Evolutionary conservation across 64 coral and sea anemone species (phyloP).

Genomic region (Montipora efflorescens): DNA sequence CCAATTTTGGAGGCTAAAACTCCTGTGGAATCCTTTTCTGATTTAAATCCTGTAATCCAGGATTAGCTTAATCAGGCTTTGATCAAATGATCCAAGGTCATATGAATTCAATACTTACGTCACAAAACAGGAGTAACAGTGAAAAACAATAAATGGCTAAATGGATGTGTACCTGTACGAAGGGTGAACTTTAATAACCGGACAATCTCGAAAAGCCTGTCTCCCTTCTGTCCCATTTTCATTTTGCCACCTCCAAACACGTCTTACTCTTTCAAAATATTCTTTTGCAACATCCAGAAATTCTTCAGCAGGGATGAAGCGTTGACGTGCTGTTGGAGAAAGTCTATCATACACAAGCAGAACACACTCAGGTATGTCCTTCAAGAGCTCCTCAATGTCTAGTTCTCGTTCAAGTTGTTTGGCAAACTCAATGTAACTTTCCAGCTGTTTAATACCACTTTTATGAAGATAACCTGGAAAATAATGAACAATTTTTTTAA

Average conservation of each 20-base stretch:
- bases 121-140: no score
- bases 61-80: no score
- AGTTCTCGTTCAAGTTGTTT: constrained; percentile 60
- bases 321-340: constrained; percentile 28
- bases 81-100: no score
- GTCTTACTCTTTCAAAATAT: constrained; percentile 68
- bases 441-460: constrained; percentile 75
- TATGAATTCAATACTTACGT: no score
- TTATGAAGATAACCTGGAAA: constrained; percentile 73
- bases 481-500: neutral
- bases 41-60: no score
- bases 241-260: constrained; percentile 81
- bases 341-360: constrained; percentile 71
- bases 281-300: constrained; percentile 63
- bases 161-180: constrained; percentile 57
- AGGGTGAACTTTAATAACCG: constrained; percentile 56
- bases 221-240: constrained; percentile 50
- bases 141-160: neutral
- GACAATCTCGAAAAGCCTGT: constrained; percentile 54
- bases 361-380: constrained; percentile 77
- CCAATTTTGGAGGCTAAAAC: no score
- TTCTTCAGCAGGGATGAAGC: constrained; percentile 62
- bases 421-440: constrained; percentile 71
- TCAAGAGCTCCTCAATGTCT: constrained; percentile 42
- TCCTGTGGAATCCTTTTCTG: no score